These are phyloP conservation scores for Naso thynnoides DNA, from an alignment of 2,797 vertebrate species.

Conservation along the genomic window DNA sequence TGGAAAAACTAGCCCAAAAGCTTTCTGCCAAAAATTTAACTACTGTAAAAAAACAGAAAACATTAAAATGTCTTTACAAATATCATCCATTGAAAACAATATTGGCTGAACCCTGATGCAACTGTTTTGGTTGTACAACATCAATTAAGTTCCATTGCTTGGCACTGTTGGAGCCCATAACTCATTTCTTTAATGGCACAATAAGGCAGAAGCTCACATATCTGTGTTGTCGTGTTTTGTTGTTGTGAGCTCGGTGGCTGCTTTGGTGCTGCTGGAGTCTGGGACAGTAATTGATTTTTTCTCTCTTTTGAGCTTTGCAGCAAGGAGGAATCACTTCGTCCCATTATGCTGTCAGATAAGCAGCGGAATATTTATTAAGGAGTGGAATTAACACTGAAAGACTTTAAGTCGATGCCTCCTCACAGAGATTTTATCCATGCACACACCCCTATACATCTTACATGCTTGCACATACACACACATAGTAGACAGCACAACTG, in stretches of 20 bases:
- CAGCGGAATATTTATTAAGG: conserved; percentile 63
- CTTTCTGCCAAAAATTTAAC: not conserved
- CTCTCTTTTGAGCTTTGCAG: conserved; percentile 36
- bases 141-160: conserved; percentile 7
- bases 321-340: conserved; percentile 45
- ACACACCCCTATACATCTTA: conserved; percentile 15
- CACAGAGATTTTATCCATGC: conserved; percentile 39
- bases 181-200: conserved; percentile 32
- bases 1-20: not conserved
- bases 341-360: conserved; percentile 54
- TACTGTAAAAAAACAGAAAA: not conserved
- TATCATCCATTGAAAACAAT: not conserved
- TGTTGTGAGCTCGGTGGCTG: conserved; percentile 16
- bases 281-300: conserved; percentile 46
- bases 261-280: conserved; percentile 9
- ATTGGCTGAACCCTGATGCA: not conserved
- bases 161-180: conserved; percentile 3
- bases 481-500: conserved; percentile 29
- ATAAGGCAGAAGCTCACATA: conserved; percentile 4
- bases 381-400: conserved; percentile 59
- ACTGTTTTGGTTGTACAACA: conserved; percentile 17
- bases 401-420: conserved; percentile 45
- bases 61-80: not conserved
- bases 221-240: conserved; percentile 42
- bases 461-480: not conserved